Evolutionary conservation across 2,113 vertebrate species (phyloP).

Genomic region (Psophia crepitans): DNA sequence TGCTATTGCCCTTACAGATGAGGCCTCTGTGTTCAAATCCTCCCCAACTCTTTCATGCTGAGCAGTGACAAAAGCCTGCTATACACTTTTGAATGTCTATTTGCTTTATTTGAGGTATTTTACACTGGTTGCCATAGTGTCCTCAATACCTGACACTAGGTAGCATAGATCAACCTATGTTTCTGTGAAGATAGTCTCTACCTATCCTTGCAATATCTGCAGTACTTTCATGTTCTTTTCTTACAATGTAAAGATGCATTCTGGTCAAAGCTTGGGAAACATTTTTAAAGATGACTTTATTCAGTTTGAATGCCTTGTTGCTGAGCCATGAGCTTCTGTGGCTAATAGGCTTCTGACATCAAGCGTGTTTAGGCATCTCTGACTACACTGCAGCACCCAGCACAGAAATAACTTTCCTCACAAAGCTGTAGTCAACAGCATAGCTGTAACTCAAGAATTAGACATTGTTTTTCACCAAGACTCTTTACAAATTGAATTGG

Average conservation of each 20-base stretch:
- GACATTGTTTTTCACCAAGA: not conserved
- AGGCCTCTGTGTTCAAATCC: not conserved
- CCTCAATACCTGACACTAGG: not conserved
- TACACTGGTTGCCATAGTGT: not conserved
- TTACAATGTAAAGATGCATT: not conserved
- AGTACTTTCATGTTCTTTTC: not conserved
- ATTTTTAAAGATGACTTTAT: not conserved
- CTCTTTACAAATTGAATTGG: not conserved
- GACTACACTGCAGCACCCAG: not conserved
- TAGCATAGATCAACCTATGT: not conserved
- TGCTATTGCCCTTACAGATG: not conserved
- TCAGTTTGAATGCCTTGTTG: not conserved
- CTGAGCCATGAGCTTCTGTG: not conserved
- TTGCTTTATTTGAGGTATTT: not conserved
- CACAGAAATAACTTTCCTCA: not conserved
- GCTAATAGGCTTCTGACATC: not conserved
- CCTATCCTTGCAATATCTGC: not conserved
- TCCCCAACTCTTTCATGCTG: not conserved
- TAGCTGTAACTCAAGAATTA: not conserved
- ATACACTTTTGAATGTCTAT: not conserved
- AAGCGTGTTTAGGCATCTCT: not conserved
- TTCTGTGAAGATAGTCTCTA: not conserved
- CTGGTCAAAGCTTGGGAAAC: not conserved
- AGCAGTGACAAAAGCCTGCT: not conserved
- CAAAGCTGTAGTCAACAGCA: not conserved